Evolutionary conservation across 2,888 invertebrate species (phyloP).

Genomic region (Metacarcinus magister): DNA sequence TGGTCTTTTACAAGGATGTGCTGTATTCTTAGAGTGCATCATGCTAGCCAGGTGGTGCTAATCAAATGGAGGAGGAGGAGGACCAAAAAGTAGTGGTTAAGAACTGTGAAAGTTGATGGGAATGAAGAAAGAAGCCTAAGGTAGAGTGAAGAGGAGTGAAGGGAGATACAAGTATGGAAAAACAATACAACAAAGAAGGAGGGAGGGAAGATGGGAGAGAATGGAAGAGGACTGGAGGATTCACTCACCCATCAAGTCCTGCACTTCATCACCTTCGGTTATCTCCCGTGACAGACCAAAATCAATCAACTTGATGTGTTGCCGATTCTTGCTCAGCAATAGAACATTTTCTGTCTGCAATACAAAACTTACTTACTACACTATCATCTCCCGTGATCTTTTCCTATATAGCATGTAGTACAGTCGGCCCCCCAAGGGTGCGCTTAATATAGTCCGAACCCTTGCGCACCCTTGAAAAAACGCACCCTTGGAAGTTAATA

Average conservation of each 20-base stretch:
- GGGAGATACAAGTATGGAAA: not conserved
- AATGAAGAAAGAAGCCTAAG: not conserved
- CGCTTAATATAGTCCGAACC: no score
- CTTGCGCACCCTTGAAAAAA: no score
- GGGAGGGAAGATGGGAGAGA: not conserved
- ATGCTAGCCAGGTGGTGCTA: slow-evolving; percentile 11
- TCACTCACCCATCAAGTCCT: slow-evolving; percentile 87
- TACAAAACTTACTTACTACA: not conserved
- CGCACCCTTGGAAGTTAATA: no score
- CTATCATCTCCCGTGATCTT: not conserved
- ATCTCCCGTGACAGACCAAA: slow-evolving; percentile 87
- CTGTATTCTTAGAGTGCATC: not conserved
- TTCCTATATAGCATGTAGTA: no score
- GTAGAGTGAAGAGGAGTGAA: not conserved
- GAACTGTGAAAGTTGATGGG: not conserved
- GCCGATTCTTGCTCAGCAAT: slow-evolving; percentile 86
- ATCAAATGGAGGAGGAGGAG: not conserved
- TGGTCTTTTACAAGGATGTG: not conserved
- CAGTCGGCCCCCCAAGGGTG: no score
- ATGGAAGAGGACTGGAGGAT: not conserved
- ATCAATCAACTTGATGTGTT: slow-evolving; percentile 88
- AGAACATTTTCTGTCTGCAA: slow-evolving; percentile 88
- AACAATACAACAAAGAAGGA: not conserved
- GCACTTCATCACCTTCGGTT: slow-evolving; percentile 84
- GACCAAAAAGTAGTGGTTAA: not conserved